Base-by-base conservation (phyloP, 2,113 vertebrate species). In the Xiphophorus hellerii region DNA sequence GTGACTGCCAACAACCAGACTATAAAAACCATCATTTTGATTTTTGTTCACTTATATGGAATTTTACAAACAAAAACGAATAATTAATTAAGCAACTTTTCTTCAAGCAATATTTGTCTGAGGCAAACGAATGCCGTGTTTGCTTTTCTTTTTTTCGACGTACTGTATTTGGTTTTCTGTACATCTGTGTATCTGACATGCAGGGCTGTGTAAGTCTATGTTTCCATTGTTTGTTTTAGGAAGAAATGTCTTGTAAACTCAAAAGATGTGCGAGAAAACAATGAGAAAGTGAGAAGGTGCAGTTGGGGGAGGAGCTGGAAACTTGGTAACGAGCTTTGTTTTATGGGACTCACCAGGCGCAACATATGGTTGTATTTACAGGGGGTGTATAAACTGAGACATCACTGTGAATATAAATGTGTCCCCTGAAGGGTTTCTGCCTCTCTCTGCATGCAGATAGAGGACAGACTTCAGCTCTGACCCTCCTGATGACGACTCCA, bases 361-460 rank as follows among this genome's bases (percentile, higher is more conserved):
- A 92, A 87, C 91, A 93, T 93, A 90, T 91, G 92, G 91, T 90
- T 90, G 91, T 89, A 90, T 93, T 93, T 92, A 93, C 88, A 83
- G 81, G 67, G 68, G 74, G 71, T 80, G 87, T 86, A 92, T 90
- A 92, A 93, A 89, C 51, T 76, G 79, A 90, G 84, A 89, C 85
- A 77, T 85, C 7, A 71, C 81, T 86, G 84, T 91, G 92, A 91
- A 91, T 92, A 87, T 89, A 71, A 92, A 92, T 93, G 76, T 73
- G 78, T 82, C 77, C 77, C 75, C 69, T 73, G 85, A 70, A 84
- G 82, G 85, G 71, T 69, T 70, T 54, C 27, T 39, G 11, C 67
- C 28, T 67, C 33, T 78, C 66, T 31, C 66, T 33, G 61, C 67
- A 76, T 77, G 70, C 62, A 86, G 69, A 83, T 80, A 80, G 83